Evolutionary conservation across 2,888 invertebrate species (phyloP).

Genomic region (Mesochorus sp.): DNA sequence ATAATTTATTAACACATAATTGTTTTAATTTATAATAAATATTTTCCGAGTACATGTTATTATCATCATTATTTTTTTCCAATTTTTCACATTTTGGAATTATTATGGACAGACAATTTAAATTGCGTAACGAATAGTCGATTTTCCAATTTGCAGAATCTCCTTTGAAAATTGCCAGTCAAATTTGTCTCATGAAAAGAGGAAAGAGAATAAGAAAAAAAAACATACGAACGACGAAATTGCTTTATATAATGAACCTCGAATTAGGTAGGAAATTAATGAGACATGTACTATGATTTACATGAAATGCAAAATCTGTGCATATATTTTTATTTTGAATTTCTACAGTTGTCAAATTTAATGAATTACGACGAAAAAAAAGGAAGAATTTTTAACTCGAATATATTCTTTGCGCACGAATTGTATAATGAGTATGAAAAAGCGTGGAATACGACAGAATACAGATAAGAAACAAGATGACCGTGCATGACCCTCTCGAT

Average conservation of each 20-base stretch:
- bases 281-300: no score
- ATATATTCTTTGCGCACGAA: neutral
- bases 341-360: no score
- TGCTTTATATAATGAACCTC: no score
- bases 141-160: neutral
- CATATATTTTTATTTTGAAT: no score
- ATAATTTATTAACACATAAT: conserved; percentile 28
- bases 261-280: no score
- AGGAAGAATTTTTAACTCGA: no score
- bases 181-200: neutral
- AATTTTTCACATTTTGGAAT: neutral
- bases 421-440: neutral
- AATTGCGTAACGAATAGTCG: neutral
- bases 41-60: neutral
- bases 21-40: neutral
- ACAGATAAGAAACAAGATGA: conserved; percentile 32
- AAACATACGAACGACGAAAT: neutral
- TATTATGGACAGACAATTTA: neutral
- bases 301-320: no score
- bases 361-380: no score
- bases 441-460: neutral
- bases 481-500: conserved; percentile 14
- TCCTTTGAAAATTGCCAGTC: neutral
- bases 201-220: no score
- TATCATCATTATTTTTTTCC: neutral